Evolutionary conservation across 1,140 invertebrate species (phyloP).

Genomic region (Scaptomyza hsui): DNA sequence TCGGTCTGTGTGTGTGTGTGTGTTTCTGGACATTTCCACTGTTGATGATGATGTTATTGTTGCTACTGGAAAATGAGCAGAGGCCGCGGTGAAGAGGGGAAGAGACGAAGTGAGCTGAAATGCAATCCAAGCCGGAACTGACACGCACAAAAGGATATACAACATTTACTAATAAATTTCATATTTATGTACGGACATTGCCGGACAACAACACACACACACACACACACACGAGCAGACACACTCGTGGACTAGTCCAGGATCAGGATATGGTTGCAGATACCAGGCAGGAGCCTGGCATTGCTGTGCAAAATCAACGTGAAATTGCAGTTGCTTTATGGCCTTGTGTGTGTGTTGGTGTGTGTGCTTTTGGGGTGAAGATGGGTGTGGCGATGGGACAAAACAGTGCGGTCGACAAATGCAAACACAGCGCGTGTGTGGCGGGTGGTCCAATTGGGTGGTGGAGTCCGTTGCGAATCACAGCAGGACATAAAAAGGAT

Average conservation of each 20-base stretch:
- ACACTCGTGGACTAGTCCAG: not conserved
- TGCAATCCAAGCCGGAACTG: slow-evolving; percentile 74
- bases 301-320: slow-evolving; percentile 57
- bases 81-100: no score
- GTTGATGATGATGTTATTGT: slow-evolving; percentile 33
- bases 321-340: slow-evolving; percentile 40
- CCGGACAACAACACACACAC: slow-evolving; percentile 11
- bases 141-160: slow-evolving; percentile 80
- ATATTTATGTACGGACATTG: slow-evolving; percentile 74
- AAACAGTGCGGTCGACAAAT: slow-evolving; percentile 60
- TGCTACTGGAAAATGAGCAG: slow-evolving; percentile 41
- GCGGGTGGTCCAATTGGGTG: slow-evolving; percentile 10
- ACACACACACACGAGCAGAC: not conserved
- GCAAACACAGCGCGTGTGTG: slow-evolving; percentile 49
- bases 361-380: slow-evolving; percentile 1
- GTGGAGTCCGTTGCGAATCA: slow-evolving; percentile 54
- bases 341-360: slow-evolving; percentile 15
- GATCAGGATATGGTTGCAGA: not conserved
- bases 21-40: not conserved
- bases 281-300: not conserved
- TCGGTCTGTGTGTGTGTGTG: not conserved
- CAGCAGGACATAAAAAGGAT: slow-evolving; percentile 65
- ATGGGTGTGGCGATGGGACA: slow-evolving; percentile 23
- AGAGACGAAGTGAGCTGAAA: slow-evolving; percentile 14
- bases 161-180: slow-evolving; percentile 80